Percentiles rank a stretch among this genome's conserved stretches.
These are phyloP conservation scores for Eristalis pertinax DNA, from an alignment of 2,888 invertebrate genomes.

Conservation along the genomic window DNA sequence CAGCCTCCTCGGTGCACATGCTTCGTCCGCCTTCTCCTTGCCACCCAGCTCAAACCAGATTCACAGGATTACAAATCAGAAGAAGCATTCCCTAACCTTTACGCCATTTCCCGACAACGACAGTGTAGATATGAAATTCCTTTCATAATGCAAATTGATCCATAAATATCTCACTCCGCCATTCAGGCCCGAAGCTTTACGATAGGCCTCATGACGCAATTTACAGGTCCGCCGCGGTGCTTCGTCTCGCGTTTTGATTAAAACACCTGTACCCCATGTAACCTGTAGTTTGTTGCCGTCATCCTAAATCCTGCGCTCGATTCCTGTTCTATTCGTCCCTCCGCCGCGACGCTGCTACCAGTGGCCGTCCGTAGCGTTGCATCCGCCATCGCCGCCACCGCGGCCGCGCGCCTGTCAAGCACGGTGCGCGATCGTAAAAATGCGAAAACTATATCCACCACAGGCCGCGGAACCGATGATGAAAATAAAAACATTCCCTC, in stretches of 20 bases:
- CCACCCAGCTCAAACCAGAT: constrained; percentile 25
- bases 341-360: background rate
- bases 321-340: constrained; percentile 43
- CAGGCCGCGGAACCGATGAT: constrained; percentile 30
- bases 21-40: background rate
- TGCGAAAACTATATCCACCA: constrained; percentile 49
- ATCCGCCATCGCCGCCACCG: background rate
- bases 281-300: constrained; percentile 61
- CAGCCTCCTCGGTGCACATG: background rate
- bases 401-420: constrained; percentile 17
- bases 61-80: constrained; percentile 46
- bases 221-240: constrained; percentile 4
- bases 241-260: constrained; percentile 28
- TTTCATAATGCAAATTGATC: constrained; percentile 49
- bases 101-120: constrained; percentile 17
- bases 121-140: constrained; percentile 33
- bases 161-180: constrained; percentile 62
- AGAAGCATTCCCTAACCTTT: constrained; percentile 20
- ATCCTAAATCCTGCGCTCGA: constrained; percentile 64
- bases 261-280: constrained; percentile 61
- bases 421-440: constrained; percentile 53
- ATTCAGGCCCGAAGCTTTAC: constrained; percentile 14
- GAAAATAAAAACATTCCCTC: constrained; percentile 63
- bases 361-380: too few species aligned
- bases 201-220: constrained; percentile 15